These are phyloP conservation scores for Eucera pruinosa DNA, from an alignment of 2,888 invertebrate genomes.

Conservation along the genomic window DNA sequence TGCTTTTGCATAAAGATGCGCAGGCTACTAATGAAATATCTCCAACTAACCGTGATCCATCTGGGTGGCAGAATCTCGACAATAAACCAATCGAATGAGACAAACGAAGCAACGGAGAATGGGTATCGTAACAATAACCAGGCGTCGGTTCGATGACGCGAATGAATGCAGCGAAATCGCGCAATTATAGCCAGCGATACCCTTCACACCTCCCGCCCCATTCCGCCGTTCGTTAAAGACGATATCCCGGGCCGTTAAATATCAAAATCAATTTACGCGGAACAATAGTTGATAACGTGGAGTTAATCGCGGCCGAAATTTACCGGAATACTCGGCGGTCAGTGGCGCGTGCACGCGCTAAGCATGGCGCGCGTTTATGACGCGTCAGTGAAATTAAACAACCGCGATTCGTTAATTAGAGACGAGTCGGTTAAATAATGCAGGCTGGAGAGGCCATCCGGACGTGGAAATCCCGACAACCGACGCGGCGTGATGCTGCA, in stretches of 20 bases:
- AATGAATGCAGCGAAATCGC: slow-evolving; percentile 16
- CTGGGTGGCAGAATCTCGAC: background rate
- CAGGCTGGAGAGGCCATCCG: slow-evolving; percentile 25
- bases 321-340: slow-evolving; percentile 22
- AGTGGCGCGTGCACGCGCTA: slow-evolving; percentile 18
- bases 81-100: background rate
- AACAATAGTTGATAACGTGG: slow-evolving; percentile 44
- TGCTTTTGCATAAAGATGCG: too few relatives aligned
- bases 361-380: slow-evolving; percentile 50
- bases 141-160: slow-evolving; percentile 8
- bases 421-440: slow-evolving; percentile 63
- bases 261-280: slow-evolving; percentile 54
- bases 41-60: too few relatives aligned
- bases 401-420: slow-evolving; percentile 65
- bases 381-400: slow-evolving; percentile 62
- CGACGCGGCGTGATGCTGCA: too few relatives aligned
- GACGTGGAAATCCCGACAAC: slow-evolving; percentile 50
- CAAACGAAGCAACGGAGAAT: background rate
- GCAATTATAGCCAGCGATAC: slow-evolving; percentile 14
- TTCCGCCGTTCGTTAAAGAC: slow-evolving; percentile 41
- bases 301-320: slow-evolving; percentile 60
- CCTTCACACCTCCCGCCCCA: background rate
- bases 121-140: slow-evolving; percentile 6
- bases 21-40: too few relatives aligned
- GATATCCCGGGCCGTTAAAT: slow-evolving; percentile 29